A percentile compares a stretch with the other conserved stretches of the same genome.
Conservation (phyloP, 2,888 invertebrate genomes). For the Adineta ricciae region DNA sequence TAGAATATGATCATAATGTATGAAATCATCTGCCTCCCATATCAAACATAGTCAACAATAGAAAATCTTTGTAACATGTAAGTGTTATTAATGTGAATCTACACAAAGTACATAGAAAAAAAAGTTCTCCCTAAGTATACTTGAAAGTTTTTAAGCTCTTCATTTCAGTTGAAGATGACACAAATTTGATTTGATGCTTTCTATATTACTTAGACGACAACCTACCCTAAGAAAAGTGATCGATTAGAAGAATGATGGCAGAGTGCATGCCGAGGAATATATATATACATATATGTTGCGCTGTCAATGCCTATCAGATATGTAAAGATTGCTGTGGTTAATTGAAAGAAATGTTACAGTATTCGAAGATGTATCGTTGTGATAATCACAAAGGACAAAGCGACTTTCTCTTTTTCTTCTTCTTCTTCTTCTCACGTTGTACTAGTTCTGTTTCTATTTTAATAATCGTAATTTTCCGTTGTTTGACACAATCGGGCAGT, state of each 20-base stretch:
- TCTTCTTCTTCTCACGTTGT: neutral
- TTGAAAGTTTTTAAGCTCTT: no score
- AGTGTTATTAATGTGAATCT: neutral
- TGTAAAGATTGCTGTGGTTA: neutral
- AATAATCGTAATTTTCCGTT: neutral
- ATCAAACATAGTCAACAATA: neutral
- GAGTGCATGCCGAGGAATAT: neutral
- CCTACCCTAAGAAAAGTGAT: neutral
- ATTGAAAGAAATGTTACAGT: neutral
- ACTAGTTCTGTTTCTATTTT: neutral
- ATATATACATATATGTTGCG: no score
- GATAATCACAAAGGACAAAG: neutral
- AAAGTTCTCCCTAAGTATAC: no score
- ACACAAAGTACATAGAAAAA: neutral
- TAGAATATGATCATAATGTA: no score
- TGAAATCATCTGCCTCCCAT: no score
- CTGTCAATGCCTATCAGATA: neutral
- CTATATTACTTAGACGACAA: neutral
- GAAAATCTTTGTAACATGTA: neutral
- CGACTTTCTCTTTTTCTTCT: neutral
- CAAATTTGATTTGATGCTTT: neutral
- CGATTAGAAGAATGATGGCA: neutral
- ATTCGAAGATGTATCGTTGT: neutral
- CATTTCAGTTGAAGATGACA: no score
- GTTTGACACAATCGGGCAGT: neutral